Base-by-base conservation (phyloP, 2,797 vertebrate species). In the Syngnathus rostellatus region DNA sequence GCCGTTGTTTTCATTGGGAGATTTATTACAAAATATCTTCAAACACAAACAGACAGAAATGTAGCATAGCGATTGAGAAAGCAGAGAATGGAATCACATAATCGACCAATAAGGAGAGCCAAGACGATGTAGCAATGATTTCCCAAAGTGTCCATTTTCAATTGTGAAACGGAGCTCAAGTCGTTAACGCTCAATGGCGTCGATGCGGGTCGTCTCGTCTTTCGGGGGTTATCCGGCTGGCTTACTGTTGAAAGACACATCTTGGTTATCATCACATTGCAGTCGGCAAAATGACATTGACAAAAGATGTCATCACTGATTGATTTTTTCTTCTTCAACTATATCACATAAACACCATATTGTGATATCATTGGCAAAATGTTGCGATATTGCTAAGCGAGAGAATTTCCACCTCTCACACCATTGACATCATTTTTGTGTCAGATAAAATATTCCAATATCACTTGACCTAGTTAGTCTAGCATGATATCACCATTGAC, bases 21-120 rank as follows among this genome's bases (percentile, higher is more conserved):
- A n/a, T 53, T 53, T 53, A 53, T 53, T 53, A 53, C 50, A 53
- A 53, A 53, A 53, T 53, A 53, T 21, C n/a, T 53, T 53, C 2
- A 23, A 10, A 9, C 48, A 17, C 46, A 48, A 16, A 48, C 46
- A 48, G 16, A 48, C 46, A 6, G 46, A 17, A 48, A 48, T 48
- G 16, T 5, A 19, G 16, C 46, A 48, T 17, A 48, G 16, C 16
- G 2, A 48, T 48, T 16, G 7, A 17, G 14, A 16, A 48, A 48
- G 46, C 7, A 17, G 50, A 21, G 6, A 53, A 53, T 3, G n/a
- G 8, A 53, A 53, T 53, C 50, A 53, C n/a, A 11, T 53, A 2
- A 21, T 21, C 2, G 50, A 21, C n/a, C 1, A 53, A 53, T 21
- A 21, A 4, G n/a, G 50, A 51, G n/a, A 8, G 50, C n/a, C 50